phyloP scores from a whole-genome alignment of 2,888 invertebrate genomes.

The Eutolmus rufibarbis region DNA sequence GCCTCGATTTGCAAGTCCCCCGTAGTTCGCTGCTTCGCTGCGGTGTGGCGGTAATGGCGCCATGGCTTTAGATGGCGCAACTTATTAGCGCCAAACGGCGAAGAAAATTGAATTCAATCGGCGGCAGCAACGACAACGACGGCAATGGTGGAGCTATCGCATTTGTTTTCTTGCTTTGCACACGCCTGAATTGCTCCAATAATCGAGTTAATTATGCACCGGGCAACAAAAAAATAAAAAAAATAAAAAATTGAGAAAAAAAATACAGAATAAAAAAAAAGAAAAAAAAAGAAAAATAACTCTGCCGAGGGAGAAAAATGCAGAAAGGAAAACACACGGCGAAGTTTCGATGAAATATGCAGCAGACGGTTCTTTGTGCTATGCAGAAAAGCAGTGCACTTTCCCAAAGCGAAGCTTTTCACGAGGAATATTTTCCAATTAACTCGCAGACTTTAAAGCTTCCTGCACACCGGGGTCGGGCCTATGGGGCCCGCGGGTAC shows the following conservation, averaged over 20 bases:
- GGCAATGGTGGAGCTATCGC: background rate
- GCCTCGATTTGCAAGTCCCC: background rate
- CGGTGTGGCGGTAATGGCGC: background rate
- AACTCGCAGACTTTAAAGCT: conserved; percentile 33
- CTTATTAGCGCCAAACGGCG: background rate
- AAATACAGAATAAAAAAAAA: background rate
- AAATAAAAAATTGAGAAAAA: too few relatives aligned
- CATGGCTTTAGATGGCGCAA: background rate
- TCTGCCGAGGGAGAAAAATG: background rate
- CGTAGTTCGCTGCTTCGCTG: background rate
- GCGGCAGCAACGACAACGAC: background rate
- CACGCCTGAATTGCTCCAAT: conserved; percentile 25
- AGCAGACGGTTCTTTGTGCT: conserved; percentile 26
- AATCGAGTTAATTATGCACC: conserved; percentile 30
- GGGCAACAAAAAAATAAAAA: background rate
- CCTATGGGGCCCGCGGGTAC: background rate
- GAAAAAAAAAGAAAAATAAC: background rate
- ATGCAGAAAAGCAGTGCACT: background rate
- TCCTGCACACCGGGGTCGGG: background rate
- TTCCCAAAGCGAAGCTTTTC: conserved; percentile 5
- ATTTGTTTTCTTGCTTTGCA: conserved; percentile 11
- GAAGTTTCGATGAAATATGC: conserved; percentile 28
- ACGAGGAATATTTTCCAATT: conserved; percentile 37
- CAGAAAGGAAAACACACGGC: conserved; percentile 5
- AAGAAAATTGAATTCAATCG: conserved; percentile 32